phyloP scores from a whole-genome alignment of 2,113 vertebrate species.

The Perccottus glenii region DNA sequence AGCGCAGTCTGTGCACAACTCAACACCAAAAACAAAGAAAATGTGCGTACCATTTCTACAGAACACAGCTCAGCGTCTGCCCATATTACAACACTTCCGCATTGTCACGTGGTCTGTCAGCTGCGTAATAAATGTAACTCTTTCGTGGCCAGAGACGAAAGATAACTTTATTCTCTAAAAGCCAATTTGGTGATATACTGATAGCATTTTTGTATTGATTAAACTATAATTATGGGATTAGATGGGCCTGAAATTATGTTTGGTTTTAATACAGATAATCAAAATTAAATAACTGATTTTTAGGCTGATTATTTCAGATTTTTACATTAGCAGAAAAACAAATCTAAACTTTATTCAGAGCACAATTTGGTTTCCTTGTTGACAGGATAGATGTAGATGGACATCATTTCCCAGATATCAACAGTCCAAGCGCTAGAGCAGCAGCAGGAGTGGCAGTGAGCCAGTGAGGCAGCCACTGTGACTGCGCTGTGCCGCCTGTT shows the following conservation, averaged over 20 bases:
- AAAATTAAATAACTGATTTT: too few species aligned
- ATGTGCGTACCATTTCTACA: conserved; percentile 23
- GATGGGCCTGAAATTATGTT: too few species aligned
- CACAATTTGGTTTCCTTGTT: not conserved
- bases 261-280: too few species aligned
- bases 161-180: not conserved
- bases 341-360: conserved; percentile 1
- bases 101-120: conserved; percentile 75
- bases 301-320: too few species aligned
- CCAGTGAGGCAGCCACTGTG: conserved; percentile 20
- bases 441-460: conserved; percentile 56
- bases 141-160: conserved; percentile 15
- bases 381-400: conserved; percentile 16
- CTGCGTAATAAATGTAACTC: conserved; percentile 46
- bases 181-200: too few species aligned
- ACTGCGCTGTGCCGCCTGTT: conserved; percentile 13
- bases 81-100: conserved; percentile 43
- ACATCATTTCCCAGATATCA: conserved; percentile 76
- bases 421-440: conserved; percentile 36
- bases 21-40: conserved; percentile 18
- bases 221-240: not conserved
- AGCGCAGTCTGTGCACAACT: not conserved
- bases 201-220: not conserved
- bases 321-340: not conserved
- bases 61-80: accelerated